Conservation (phyloP, 2,113 vertebrate genomes). For the Myxocyprinus asiaticus region DNA sequence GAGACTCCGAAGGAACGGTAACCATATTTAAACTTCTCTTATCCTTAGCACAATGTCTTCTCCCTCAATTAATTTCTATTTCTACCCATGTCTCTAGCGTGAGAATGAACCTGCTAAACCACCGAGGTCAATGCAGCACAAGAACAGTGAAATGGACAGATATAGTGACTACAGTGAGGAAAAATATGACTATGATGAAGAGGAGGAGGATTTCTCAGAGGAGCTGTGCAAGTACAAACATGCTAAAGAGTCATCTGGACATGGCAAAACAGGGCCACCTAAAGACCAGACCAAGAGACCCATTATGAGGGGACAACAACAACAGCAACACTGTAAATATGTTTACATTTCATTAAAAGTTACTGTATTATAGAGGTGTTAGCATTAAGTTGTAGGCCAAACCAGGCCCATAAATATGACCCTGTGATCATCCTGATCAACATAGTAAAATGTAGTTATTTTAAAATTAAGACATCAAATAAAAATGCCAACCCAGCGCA, state of each 20-base stretch:
- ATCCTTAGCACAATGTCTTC: no score
- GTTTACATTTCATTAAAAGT: no score
- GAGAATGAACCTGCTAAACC: conserved; percentile 78
- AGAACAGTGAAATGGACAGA: conserved; percentile 87
- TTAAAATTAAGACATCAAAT: no score
- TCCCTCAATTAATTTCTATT: neutral
- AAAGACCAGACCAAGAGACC: conserved; percentile 86
- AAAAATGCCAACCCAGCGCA: no score
- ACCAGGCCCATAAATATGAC: no score
- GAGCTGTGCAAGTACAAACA: conserved; percentile 89
- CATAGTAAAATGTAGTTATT: no score
- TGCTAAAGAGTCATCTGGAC: conserved; percentile 80
- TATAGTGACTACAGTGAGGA: conserved; percentile 93
- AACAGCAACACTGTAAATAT: conserved; percentile 59
- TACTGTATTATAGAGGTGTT: neutral
- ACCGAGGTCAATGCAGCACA: conserved; percentile 82
- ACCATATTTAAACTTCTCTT: neutral
- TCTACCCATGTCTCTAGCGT: conserved; percentile 68
- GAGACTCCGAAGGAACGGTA: no score
- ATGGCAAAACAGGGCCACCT: conserved; percentile 77
- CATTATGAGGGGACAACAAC: conserved; percentile 79
- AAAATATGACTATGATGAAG: conserved; percentile 89
- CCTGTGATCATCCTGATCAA: no score
- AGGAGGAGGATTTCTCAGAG: conserved; percentile 88
- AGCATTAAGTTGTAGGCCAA: no score